Evolutionary conservation across 2,113 vertebrate species (phyloP).

Genomic region (Camarhynchus parvulus): DNA sequence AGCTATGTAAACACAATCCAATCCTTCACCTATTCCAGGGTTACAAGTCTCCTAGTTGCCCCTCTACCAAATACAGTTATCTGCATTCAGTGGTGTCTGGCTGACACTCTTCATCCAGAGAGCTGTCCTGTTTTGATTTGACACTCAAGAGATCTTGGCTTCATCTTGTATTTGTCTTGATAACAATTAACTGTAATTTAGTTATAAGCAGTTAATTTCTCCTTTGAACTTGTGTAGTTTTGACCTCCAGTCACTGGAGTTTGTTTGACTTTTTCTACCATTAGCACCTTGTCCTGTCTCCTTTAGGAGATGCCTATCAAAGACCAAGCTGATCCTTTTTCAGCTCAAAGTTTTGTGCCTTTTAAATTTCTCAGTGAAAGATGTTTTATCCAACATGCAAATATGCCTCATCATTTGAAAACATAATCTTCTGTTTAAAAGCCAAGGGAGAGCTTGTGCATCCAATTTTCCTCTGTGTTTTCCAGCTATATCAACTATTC

Average conservation of each 20-base stretch:
- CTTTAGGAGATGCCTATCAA: background rate
- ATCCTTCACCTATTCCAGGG: fast-evolving
- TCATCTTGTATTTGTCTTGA: background rate
- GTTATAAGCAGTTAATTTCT: background rate
- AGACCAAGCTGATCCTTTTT: background rate
- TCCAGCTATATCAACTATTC: background rate
- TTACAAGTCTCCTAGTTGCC: background rate
- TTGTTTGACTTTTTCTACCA: background rate
- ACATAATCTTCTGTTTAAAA: background rate
- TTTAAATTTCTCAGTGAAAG: background rate
- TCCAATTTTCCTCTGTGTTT: background rate
- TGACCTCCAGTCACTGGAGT: background rate
- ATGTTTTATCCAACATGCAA: background rate
- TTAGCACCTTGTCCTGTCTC: background rate
- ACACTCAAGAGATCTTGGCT: background rate
- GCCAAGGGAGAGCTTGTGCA: background rate
- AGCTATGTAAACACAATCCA: background rate
- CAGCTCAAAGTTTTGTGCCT: background rate
- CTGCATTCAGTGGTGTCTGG: background rate
- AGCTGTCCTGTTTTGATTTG: background rate
- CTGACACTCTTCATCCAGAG: background rate
- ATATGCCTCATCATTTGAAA: background rate
- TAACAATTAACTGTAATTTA: background rate
- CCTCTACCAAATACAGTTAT: background rate
- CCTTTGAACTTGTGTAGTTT: background rate